A percentile compares a stretch with the other conserved stretches of the same genome.
These are phyloP conservation scores for Liolophura sinensis DNA, from an alignment of 1,140 invertebrate species.

Conservation along the genomic window DNA sequence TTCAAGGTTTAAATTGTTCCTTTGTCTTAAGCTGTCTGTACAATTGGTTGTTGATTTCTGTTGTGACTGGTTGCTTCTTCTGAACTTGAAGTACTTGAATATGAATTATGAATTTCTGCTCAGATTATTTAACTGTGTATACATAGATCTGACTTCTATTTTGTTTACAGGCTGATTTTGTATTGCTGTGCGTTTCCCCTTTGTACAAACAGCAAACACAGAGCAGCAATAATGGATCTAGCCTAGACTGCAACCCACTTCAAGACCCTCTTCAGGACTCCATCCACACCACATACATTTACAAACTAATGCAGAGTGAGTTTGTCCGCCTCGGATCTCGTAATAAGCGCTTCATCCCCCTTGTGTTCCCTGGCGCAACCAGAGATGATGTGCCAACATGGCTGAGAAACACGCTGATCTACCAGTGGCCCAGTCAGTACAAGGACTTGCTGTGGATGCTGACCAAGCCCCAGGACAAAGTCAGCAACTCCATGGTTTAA, in stretches of 20 bases:
- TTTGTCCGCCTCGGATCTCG: constrained; percentile 5
- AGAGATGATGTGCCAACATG: constrained; percentile 22
- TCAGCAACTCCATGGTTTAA: constrained; percentile 4
- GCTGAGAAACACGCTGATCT: constrained; percentile 18
- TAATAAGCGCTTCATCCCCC: constrained; percentile 24
- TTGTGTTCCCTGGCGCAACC: constrained; percentile 22
- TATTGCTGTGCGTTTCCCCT: constrained; percentile 32
- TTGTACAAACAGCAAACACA: constrained; percentile 27
- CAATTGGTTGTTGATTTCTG: not conserved
- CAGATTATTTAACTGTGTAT: not conserved
- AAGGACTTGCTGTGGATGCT: constrained; percentile 35
- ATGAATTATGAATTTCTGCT: too few relatives aligned
- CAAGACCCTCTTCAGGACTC: not conserved
- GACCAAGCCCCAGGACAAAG: constrained; percentile 27
- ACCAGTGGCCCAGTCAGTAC: constrained; percentile 35
- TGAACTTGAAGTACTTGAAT: too few relatives aligned
- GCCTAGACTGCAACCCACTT: too few relatives aligned
- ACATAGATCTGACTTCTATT: constrained; percentile 2
- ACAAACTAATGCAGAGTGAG: constrained; percentile 29
- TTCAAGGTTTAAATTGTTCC: not conserved
- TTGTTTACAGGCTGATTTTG: constrained; percentile 35
- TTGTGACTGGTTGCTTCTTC: too few relatives aligned
- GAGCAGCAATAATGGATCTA: not conserved
- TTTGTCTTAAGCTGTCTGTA: not conserved
- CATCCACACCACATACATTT: constrained; percentile 33